Conservation (phyloP, 2,888 invertebrate genomes). For the Acleris literana region DNA sequence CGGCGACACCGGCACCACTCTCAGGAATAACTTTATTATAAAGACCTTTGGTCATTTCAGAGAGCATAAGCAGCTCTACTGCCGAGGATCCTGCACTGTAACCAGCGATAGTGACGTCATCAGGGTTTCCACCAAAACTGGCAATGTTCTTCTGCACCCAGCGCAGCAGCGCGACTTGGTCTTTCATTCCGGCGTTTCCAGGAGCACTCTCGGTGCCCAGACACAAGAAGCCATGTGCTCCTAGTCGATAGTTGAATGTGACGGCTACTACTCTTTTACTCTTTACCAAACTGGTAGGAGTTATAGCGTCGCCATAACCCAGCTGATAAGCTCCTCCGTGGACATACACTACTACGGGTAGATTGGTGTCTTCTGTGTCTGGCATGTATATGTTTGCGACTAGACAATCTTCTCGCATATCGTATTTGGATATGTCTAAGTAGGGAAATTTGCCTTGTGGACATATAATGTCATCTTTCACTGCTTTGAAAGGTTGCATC, state of each 20-base stretch:
- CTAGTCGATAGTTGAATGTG: conserved; percentile 47
- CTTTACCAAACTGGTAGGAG: conserved; percentile 35
- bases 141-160: conserved; percentile 63
- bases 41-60: conserved; percentile 53
- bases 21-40: conserved; percentile 60
- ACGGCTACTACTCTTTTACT: conserved; percentile 41
- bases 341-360: conserved; percentile 49
- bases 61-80: conserved; percentile 58
- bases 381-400: conserved; percentile 45
- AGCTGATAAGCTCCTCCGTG: conserved; percentile 50
- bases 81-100: conserved; percentile 61
- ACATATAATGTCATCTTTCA: conserved; percentile 22
- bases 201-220: conserved; percentile 51
- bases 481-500: conserved; percentile 19
- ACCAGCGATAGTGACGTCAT: conserved; percentile 61
- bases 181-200: conserved; percentile 66
- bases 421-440: background rate
- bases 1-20: conserved; percentile 52
- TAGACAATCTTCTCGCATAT: conserved; percentile 30
- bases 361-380: conserved; percentile 43
- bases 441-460: conserved; percentile 6
- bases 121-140: conserved; percentile 61
- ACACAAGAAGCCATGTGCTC: conserved; percentile 52
- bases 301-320: conserved; percentile 37
- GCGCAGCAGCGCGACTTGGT: conserved; percentile 59